A percentile compares a stretch with the other conserved stretches of the same genome.
These are phyloP conservation scores for Sebastes variabilis DNA, from an alignment of 2,797 vertebrate species.

Conservation along the genomic window DNA sequence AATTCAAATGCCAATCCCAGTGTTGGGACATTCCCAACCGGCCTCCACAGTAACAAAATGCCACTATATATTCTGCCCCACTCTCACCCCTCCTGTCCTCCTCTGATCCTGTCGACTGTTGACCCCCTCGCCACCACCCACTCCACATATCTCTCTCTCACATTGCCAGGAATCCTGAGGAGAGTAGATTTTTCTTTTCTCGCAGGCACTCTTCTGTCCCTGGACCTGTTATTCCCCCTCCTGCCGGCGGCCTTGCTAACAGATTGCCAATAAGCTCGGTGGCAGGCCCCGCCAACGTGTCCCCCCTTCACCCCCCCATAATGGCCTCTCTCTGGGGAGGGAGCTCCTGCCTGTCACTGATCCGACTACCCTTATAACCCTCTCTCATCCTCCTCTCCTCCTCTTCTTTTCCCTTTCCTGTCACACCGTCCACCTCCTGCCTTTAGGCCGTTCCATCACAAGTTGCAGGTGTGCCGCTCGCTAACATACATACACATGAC, in stretches of 20 bases:
- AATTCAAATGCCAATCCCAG: constrained; percentile 68
- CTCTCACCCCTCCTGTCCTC: constrained; percentile 40
- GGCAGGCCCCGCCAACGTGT: constrained; percentile 69
- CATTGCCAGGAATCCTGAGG: constrained; percentile 51
- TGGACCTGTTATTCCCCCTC: constrained; percentile 60
- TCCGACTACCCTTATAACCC: constrained; percentile 67
- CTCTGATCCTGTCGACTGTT: constrained; percentile 45
- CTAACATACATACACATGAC: neutral
- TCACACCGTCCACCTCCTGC: constrained; percentile 49
- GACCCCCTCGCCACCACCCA: constrained; percentile 43
- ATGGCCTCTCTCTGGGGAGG: constrained; percentile 74
- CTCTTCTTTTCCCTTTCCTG: constrained; percentile 37
- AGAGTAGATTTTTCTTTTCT: constrained; percentile 70
- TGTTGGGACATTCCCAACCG: constrained; percentile 47
- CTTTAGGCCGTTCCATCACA: constrained; percentile 33
- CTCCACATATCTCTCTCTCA: constrained; percentile 39
- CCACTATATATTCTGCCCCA: constrained; percentile 62
- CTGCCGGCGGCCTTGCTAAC: constrained; percentile 76
- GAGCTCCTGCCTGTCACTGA: constrained; percentile 74
- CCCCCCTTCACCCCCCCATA: constrained; percentile 60
- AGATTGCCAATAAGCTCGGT: constrained; percentile 84
- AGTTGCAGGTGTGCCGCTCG: constrained; percentile 12
- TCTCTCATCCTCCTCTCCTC: constrained; percentile 34
- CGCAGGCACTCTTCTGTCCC: constrained; percentile 55
- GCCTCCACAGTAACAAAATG: constrained; percentile 50